A percentile compares a stretch with the other conserved stretches of the same genome.
Evolutionary conservation across 2,888 invertebrate genomes (phyloP).

Genomic region (Therioaphis trifolii): DNA sequence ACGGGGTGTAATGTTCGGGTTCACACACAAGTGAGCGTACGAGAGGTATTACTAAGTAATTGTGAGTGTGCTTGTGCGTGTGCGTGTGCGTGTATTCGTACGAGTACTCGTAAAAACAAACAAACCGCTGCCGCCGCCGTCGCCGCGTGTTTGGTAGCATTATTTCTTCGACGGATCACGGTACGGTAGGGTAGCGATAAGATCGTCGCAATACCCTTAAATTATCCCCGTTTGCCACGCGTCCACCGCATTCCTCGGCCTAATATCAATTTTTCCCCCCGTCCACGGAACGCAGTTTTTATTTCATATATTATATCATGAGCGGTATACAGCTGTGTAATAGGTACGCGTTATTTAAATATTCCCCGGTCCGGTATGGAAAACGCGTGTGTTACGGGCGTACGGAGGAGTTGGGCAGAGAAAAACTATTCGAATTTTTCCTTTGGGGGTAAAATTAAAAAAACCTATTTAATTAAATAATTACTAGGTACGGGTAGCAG

Average conservation of each 20-base stretch:
- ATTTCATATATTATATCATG: too few species aligned
- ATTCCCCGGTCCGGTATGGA: neutral
- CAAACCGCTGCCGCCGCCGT: too few species aligned
- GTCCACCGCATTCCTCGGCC: neutral
- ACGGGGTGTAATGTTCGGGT: neutral
- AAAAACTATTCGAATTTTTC: neutral
- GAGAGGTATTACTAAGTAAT: too few species aligned
- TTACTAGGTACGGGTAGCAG: neutral
- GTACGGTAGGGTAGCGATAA: neutral
- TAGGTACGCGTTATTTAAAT: neutral
- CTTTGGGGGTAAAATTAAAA: neutral
- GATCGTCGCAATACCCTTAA: slow-evolving; percentile 25
- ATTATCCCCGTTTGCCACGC: slow-evolving; percentile 13
- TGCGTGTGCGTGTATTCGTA: neutral
- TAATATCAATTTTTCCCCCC: neutral
- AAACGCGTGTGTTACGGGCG: neutral
- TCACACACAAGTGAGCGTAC: too few species aligned
- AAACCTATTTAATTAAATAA: neutral
- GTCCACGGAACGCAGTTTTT: neutral
- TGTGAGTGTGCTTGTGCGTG: too few species aligned
- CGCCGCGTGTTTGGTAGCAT: slow-evolving; percentile 20
- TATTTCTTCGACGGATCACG: slow-evolving; percentile 14
- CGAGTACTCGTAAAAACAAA: neutral
- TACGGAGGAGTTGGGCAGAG: neutral
- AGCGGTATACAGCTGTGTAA: neutral